Percentiles rank a stretch among this genome's conserved stretches.
These are phyloP conservation scores for Chloroceryle inda DNA, from an alignment of 2,797 vertebrate species.

Conservation along the genomic window DNA sequence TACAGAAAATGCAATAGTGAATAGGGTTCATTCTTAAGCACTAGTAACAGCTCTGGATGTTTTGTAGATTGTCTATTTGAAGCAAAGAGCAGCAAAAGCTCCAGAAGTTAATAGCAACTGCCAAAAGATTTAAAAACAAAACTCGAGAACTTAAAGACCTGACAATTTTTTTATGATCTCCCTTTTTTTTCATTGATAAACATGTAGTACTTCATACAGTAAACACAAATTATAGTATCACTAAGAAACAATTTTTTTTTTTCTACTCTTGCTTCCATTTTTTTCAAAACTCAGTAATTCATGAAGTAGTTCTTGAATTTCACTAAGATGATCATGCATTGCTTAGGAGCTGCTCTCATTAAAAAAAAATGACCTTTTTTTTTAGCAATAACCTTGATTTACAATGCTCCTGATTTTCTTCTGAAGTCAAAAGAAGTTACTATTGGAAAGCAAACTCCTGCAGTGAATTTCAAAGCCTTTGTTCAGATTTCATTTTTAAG, in stretches of 20 bases:
- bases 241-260: not conserved
- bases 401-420: not conserved
- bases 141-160: not conserved
- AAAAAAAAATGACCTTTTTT: slow-evolving; percentile 18
- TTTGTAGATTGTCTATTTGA: slow-evolving; percentile 1
- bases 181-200: not conserved
- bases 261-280: not conserved
- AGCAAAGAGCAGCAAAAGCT: not conserved
- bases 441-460: not conserved
- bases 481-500: not conserved
- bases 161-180: not conserved
- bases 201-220: not conserved
- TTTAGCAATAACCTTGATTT: not conserved
- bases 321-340: not conserved
- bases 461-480: slow-evolving; percentile 1
- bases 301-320: not conserved
- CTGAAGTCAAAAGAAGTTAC: not conserved
- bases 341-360: not conserved
- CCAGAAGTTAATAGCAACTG: not conserved
- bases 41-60: not conserved
- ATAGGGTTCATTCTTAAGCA: not conserved
- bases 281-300: not conserved
- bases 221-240: not conserved
- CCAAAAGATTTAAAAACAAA: not conserved
- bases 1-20: not conserved